phyloP scores from a whole-genome alignment of 2,113 vertebrate genomes.

The Ornithorhynchus anatinus region DNA sequence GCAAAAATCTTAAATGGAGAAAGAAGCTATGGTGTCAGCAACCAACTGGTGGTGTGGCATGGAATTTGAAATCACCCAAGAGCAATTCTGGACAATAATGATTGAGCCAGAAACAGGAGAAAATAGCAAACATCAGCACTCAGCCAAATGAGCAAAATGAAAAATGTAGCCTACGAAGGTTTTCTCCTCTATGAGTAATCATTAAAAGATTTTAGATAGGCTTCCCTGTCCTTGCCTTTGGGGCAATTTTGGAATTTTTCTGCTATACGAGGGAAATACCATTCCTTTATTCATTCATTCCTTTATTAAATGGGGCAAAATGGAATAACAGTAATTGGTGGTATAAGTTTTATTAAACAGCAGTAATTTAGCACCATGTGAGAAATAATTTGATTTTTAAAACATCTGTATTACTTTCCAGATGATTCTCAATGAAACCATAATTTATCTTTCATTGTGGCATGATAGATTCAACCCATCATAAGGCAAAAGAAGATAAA shows the following conservation, averaged over 20 bases:
- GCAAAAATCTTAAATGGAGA: no score
- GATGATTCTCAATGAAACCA: not conserved
- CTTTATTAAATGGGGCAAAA: not conserved
- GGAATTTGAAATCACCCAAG: not conserved
- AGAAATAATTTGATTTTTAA: not conserved
- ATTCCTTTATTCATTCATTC: slow-evolving; percentile 16
- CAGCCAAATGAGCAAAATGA: slow-evolving; percentile 5
- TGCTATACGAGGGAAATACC: not conserved
- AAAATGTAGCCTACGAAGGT: not conserved
- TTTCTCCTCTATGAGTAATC: not conserved
- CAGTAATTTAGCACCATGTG: not conserved
- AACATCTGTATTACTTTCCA: slow-evolving; percentile 19
- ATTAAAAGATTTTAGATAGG: not conserved
- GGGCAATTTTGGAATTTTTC: not conserved
- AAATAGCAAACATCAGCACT: not conserved
- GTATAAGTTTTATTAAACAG: not conserved
- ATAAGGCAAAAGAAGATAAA: not conserved
- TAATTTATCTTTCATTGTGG: slow-evolving; percentile 12
- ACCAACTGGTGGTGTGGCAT: accelerated
- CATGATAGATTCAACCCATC: not conserved
- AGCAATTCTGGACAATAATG: not conserved
- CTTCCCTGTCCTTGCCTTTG: not conserved
- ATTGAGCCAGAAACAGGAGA: slow-evolving; percentile 10
- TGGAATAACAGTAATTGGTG: not conserved
- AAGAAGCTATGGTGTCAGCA: not conserved